phyloP scores from a whole-genome alignment of 1,140 invertebrate species.

The Drosophila triauraria region DNA sequence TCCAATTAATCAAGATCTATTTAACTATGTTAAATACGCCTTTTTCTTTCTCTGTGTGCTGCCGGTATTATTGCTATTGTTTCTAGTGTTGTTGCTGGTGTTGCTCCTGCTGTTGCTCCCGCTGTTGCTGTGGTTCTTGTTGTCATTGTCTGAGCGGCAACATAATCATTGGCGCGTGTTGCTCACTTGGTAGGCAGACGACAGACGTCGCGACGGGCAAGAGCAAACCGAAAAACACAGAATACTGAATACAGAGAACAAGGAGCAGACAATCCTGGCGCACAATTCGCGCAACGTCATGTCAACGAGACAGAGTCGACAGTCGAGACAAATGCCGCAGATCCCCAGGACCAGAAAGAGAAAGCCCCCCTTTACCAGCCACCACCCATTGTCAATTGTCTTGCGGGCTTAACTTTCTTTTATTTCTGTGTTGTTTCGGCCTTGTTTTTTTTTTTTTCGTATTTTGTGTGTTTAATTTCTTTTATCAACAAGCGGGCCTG shows the following conservation, averaged over 20 bases:
- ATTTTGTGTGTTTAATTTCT: constrained; percentile 74
- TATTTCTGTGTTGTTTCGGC: constrained; percentile 40
- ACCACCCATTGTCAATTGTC: constrained; percentile 68
- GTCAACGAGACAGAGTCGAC: constrained; percentile 68
- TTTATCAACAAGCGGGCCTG: constrained; percentile 67
- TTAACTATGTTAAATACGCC: too few species aligned
- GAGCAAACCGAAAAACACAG: constrained; percentile 28
- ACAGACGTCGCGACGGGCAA: constrained; percentile 5
- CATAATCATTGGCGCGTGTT: constrained; percentile 82
- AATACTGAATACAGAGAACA: constrained; percentile 31
- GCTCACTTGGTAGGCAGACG: constrained; percentile 75
- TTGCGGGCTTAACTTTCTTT: constrained; percentile 71
- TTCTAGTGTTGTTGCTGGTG: constrained; percentile 6
- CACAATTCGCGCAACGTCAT: constrained; percentile 80
- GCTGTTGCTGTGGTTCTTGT: constrained; percentile 29
- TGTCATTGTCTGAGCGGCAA: constrained; percentile 69
- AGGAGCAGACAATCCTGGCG: constrained; percentile 63
- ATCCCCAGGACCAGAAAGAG: constrained; percentile 24
- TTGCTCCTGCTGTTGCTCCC: background rate
- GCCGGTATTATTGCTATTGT: background rate
- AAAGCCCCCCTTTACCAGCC: background rate
- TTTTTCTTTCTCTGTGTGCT: background rate
- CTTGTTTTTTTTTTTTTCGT: constrained; percentile 12
- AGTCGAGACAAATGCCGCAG: constrained; percentile 77
- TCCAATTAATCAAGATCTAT: too few species aligned